Evolutionary conservation across 2,113 vertebrate species (phyloP), one percentile per base, ranked within the genome.

Genomic region (Indri indri): DNA sequence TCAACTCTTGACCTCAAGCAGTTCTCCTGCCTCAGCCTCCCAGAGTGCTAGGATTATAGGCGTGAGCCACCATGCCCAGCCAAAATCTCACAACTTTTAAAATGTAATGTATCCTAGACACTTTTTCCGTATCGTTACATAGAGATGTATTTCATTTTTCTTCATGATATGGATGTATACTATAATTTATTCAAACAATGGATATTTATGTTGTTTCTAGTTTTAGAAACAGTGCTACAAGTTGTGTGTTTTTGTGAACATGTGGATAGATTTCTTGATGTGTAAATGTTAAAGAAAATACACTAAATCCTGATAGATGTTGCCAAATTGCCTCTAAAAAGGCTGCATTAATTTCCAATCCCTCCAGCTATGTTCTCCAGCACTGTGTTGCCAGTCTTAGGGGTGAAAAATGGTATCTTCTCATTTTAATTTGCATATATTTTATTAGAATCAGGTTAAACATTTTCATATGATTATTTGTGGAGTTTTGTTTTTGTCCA

Each of bases 281-380:
- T 90, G 45, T 92, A 90, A 91, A 86, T 93, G 2, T 88, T 94
- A 89, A 59, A 80, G 63, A 93, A 84, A 92, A 66, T 73, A 85
- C 1, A 71, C 18, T 45, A 94, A 95, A 84, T 88, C 18, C 32
- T 93, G 65, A 90, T 66, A 50, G 37, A 61, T 95, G 22, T 88
- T 97, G n/a, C 27, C 66, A 83, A 18, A 90, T 90, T 87, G 34
- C 80, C 25, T 95, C n/a, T 17, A 40, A 76, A 97, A 96, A 91
- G n/a, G 8, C 42, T 88, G 5, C 9, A 22, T 87, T 83, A 82
- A 73, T 95, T 96, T 88, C 5, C 3, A 92, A 0, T 94, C 40
- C 25, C n/a, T 84, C 73, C 10, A 90, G 61, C 25, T 90, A 4
- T 95, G 47, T 94, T 96, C 87, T 73, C 52, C 8, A 83, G 0